phyloP scores from a whole-genome alignment of 2,888 invertebrate species.

The Cheiracanthium punctorium region DNA sequence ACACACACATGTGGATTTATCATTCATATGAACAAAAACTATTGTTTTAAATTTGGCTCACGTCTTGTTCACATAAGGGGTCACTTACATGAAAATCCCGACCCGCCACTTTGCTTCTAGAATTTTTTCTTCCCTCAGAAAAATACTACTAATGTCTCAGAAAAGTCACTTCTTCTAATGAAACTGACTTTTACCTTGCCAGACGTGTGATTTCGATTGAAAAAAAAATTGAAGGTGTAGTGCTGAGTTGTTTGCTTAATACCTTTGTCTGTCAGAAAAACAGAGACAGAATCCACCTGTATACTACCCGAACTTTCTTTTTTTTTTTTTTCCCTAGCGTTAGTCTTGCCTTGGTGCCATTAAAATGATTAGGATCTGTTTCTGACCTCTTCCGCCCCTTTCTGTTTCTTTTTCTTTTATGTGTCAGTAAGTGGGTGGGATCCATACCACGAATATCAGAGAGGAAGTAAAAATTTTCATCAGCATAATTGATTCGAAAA shows the following conservation, averaged over 20 bases:
- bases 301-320: not conserved
- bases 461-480: not conserved
- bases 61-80: too few relatives aligned
- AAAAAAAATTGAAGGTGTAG: not conserved
- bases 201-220: not conserved
- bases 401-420: not conserved
- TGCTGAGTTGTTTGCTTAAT: not conserved
- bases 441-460: not conserved
- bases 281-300: not conserved
- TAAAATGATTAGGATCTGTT: too few relatives aligned
- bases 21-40: too few relatives aligned
- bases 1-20: too few relatives aligned
- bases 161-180: not conserved
- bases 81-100: not conserved
- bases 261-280: not conserved
- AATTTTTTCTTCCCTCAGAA: not conserved
- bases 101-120: not conserved
- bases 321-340: too few relatives aligned
- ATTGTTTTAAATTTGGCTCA: too few relatives aligned
- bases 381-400: not conserved
- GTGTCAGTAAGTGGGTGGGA: slow-evolving; percentile 5
- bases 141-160: not conserved
- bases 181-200: not conserved
- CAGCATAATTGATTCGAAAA: not conserved
- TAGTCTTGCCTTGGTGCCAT: too few relatives aligned